Conservation (phyloP, 2,888 invertebrate species). For the Chrysomela aeneicollis region DNA sequence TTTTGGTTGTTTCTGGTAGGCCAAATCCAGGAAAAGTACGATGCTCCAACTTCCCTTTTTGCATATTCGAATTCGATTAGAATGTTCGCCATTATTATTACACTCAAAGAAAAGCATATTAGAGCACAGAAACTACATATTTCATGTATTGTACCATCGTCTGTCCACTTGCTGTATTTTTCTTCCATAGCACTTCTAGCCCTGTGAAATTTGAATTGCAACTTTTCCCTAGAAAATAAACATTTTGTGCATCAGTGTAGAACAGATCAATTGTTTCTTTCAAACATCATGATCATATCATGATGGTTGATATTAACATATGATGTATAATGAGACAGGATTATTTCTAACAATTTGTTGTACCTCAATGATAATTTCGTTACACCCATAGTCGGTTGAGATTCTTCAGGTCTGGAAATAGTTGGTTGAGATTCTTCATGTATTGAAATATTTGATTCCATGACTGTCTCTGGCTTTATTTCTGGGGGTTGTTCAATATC, state of each 20-base stretch:
- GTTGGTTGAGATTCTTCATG: constrained; percentile 32
- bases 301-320: too few relatives aligned
- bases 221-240: constrained; percentile 45
- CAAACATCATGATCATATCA: too few relatives aligned
- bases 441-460: constrained; percentile 27
- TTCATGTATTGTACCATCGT: constrained; percentile 52
- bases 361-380: constrained; percentile 38
- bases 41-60: constrained; percentile 41
- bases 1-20: neutral
- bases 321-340: too few relatives aligned
- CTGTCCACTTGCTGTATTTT: constrained; percentile 48
- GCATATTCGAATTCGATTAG: constrained; percentile 54
- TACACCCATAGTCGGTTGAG: constrained; percentile 20
- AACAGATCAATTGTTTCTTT: too few relatives aligned
- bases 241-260: constrained; percentile 2
- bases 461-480: constrained; percentile 27
- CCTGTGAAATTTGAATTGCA: constrained; percentile 40
- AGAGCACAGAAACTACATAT: constrained; percentile 55
- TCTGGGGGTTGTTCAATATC: constrained; percentile 31
- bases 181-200: constrained; percentile 41
- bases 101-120: constrained; percentile 56
- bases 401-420: constrained; percentile 36
- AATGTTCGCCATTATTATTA: constrained; percentile 55
- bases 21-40: constrained; percentile 40
- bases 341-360: constrained; percentile 42